Base-by-base conservation (phyloP, 2,888 invertebrate species). In the Elysia crispata region DNA sequence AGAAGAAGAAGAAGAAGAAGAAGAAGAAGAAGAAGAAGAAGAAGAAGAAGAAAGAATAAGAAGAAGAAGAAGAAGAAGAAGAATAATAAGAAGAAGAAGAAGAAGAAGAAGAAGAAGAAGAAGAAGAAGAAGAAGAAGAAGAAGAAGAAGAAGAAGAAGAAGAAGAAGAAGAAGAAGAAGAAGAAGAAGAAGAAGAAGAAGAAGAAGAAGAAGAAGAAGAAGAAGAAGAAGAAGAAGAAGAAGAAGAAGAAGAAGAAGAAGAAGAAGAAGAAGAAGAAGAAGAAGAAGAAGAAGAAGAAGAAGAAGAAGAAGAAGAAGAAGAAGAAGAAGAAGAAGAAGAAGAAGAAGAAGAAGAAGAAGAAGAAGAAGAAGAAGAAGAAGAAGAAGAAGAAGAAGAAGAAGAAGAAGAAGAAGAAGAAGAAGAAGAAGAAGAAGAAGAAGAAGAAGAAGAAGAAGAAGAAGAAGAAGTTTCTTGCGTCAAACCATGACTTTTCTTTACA, bases 401-500 rank as follows among this genome's bases (percentile, higher is more conserved):
- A 72, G 50, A 72, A 50, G 49, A 72, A 72, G 33, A 49, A 72
- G 72, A 72, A 72, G 72, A 72, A 72, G 72, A 72, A 49, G 72
- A 49, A 72, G 50, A 72, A 49, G 50, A 72, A 72, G 72, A 72
- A 72, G 50, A 72, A 72, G 72, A 72, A 49, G 49, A 72, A 50
- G 72, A 72, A 72, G 50, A 72, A 72, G n/a, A 72, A 72, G 50
- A 72, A 72, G 72, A 72, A 72, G 49, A 72, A 72, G 72, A 72
- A 72, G 49, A 49, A 73, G 28, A 73, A 49, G n/a, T 60, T n/a
- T n/a, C n/a, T 15, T 60, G 8, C 6, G 23, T 23, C 60, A 60
- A n/a, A n/a, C n/a, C n/a, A n/a, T n/a, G n/a, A n/a, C n/a, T n/a
- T n/a, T n/a, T n/a, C n/a, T n/a, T n/a, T 13, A 60, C 8, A 60